phyloP scores from a whole-genome alignment of 2,113 vertebrate genomes.

The Ranitomeya variabilis region DNA sequence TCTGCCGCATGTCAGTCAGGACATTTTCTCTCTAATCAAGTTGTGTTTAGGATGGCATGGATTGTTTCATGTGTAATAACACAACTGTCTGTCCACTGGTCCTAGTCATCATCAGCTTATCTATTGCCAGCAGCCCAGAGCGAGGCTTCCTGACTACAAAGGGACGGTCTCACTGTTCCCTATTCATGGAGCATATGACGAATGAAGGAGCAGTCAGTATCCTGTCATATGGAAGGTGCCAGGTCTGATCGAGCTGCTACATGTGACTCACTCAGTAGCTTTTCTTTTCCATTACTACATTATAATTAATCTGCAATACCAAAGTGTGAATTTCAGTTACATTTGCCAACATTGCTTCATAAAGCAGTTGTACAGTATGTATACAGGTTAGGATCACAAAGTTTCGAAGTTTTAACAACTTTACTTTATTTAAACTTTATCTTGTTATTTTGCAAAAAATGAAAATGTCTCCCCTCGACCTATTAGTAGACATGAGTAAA shows the following conservation, averaged over 20 bases:
- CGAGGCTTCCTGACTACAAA: constrained; percentile 40
- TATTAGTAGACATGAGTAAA: no score
- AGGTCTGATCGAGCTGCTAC: neutral
- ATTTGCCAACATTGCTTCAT: neutral
- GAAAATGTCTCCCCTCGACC: no score
- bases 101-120: constrained; percentile 36
- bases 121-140: constrained; percentile 21
- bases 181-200: constrained; percentile 16
- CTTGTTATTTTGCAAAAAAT: neutral
- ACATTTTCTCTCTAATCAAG: neutral
- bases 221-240: constrained; percentile 21
- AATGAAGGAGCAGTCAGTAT: constrained; percentile 24
- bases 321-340: neutral
- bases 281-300: neutral
- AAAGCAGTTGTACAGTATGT: neutral
- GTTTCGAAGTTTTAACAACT: neutral
- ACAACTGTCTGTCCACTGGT: constrained; percentile 30
- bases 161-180: neutral
- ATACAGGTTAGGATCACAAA: neutral
- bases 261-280: neutral
- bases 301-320: constrained; percentile 6
- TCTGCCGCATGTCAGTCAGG: neutral
- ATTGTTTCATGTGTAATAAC: constrained; percentile 34
- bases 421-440: neutral
- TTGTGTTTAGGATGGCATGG: constrained; percentile 18